Base-by-base conservation (phyloP, 2,888 invertebrate species). In the Tipula helvola region DNA sequence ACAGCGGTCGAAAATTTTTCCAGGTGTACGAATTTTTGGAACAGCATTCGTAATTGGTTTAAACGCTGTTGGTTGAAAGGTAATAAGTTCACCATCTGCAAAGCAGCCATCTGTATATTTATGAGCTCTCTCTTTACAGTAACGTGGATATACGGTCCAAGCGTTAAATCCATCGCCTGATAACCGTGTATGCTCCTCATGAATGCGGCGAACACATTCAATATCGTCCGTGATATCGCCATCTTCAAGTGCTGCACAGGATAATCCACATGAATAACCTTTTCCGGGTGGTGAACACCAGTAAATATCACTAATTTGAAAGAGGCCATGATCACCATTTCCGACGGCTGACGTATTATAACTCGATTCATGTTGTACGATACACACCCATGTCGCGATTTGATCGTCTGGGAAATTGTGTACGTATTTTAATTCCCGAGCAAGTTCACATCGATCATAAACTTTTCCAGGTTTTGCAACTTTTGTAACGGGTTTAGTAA, bases 121-220 rank as follows among this genome's bases (percentile, higher is more conserved):
- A 83, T 93, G 92, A 39, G 93, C 88, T 13, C 91, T 91, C 57
- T 91, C 90, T 86, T 92, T 92, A 89, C 95, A 95, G 89, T 94
- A 92, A 0, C 92, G 92, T 0, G 93, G 92, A 89, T 95, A 96
- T 1, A 95, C 95, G 0, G 94, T 93, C 96, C 96, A 96, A 0
- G 96, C 96, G 44, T 93, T 93, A 90, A 95, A 96, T 0, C 96
- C 96, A 89, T 96, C 92, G 0, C 96, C 95, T 7, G 94, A 94
- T 1, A 95, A 90, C 1, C 93, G 91, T 18, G 94, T 93, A 89
- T 95, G 95, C 89, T 95, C 95, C 18, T 85, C 85, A 89, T 93
- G 93, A 86, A 96, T 94, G 57, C 91, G 92, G n/a, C 93, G 92
- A 0, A 95, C 94, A 90, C 96, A 96, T 84, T 92, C 90, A 1